These are phyloP conservation scores for Desoria tigrina DNA, from an alignment of 2,888 invertebrate species.

Conservation along the genomic window DNA sequence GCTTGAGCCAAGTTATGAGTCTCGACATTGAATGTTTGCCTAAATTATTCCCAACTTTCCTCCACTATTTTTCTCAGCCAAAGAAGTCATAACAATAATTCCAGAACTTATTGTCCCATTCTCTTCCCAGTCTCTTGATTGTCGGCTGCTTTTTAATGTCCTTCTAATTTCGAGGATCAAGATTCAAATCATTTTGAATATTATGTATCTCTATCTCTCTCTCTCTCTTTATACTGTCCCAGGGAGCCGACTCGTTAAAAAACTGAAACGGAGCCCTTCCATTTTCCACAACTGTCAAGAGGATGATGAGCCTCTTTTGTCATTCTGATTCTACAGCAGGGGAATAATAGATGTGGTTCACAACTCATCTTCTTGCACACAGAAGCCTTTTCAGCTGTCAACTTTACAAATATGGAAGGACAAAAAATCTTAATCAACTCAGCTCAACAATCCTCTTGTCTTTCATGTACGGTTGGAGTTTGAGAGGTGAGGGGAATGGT, in stretches of 20 bases:
- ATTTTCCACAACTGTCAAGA: constrained; percentile 15
- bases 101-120: constrained; percentile 11
- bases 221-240: neutral
- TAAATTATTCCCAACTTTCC: too few species aligned
- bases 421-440: constrained; percentile 3
- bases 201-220: constrained; percentile 3
- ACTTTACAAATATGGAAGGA: neutral
- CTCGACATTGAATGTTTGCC: too few species aligned
- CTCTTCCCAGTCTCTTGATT: constrained; percentile 7
- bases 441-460: too few species aligned
- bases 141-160: constrained; percentile 18
- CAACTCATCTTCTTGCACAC: constrained; percentile 1
- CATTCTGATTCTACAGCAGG: constrained; percentile 1
- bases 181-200: constrained; percentile 16
- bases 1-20: too few species aligned
- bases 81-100: constrained; percentile 13
- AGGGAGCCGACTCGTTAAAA: constrained; percentile 20
- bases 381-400: constrained; percentile 15
- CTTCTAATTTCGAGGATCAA: constrained; percentile 16
- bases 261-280: constrained; percentile 13
- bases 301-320: constrained; percentile 15
- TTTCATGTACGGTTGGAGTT: too few species aligned
- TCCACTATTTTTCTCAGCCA: neutral
- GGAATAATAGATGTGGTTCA: neutral
- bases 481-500: too few species aligned